phyloP scores from a whole-genome alignment of 2,888 invertebrate genomes.

The Sphecodes monilicornis region DNA sequence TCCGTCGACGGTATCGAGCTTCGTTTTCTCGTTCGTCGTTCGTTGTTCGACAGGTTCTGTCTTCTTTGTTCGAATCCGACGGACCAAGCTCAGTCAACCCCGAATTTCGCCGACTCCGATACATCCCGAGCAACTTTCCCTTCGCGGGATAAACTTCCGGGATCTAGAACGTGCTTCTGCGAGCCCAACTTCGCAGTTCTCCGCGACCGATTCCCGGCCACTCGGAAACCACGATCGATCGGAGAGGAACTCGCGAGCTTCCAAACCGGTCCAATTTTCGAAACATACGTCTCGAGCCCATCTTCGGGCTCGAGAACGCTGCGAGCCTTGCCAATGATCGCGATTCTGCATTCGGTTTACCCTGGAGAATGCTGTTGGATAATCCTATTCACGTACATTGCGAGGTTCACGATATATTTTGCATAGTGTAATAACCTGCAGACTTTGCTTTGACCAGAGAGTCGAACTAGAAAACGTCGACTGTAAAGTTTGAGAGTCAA shows the following conservation, averaged over 20 bases:
- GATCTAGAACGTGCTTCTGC: conserved; percentile 4
- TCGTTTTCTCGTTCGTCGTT: not conserved
- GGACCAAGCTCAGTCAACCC: not conserved
- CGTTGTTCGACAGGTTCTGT: not conserved
- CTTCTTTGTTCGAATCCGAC: not conserved
- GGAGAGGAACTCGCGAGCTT: conserved; percentile 11
- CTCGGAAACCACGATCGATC: conserved; percentile 26
- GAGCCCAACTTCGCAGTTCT: conserved; percentile 20
- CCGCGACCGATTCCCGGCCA: not conserved
- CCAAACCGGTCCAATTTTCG: conserved; percentile 35
- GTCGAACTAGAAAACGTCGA: not conserved
- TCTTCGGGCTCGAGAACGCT: not conserved
- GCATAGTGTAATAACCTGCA: not conserved
- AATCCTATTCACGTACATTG: not conserved
- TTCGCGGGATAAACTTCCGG: conserved; percentile 12
- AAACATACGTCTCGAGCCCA: conserved; percentile 1
- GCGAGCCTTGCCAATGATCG: not conserved
- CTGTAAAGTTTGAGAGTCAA: not conserved
- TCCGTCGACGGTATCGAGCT: not conserved
- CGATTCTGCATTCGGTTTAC: not conserved
- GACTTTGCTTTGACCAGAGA: not conserved
- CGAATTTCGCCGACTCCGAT: conserved; percentile 13
- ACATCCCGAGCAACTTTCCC: conserved; percentile 1
- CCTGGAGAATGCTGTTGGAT: not conserved
- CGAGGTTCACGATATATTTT: not conserved